A percentile compares a stretch with the other conserved stretches of the same genome.
phyloP scores from a whole-genome alignment of 1,140 invertebrate species.

The Panagrolaimus sp. region DNA sequence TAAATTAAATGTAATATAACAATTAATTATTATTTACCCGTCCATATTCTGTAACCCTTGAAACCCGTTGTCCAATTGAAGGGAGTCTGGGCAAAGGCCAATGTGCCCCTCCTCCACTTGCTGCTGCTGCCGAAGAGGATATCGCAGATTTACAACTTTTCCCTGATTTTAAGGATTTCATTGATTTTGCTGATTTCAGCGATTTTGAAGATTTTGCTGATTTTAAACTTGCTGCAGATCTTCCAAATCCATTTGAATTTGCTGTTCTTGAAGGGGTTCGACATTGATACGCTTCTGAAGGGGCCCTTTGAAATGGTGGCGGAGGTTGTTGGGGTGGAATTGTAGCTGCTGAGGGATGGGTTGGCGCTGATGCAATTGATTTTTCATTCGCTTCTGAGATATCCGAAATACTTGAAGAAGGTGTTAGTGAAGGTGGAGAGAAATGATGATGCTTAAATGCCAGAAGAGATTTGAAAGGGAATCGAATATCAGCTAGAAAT shows the following conservation, averaged over 20 bases:
- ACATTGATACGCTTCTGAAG: background rate
- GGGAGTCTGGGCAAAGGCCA: constrained; percentile 10
- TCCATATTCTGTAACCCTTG: constrained; percentile 14
- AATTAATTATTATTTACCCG: background rate
- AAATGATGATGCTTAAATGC: constrained; percentile 11
- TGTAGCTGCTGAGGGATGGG: background rate
- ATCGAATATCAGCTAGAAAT: background rate
- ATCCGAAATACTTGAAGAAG: background rate
- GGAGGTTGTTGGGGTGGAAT: background rate
- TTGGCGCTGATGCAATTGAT: background rate
- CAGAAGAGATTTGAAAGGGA: constrained; percentile 5
- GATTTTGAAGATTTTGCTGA: constrained; percentile 5
- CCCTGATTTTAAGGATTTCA: too few species aligned
- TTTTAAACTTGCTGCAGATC: background rate
- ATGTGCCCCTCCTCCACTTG: background rate
- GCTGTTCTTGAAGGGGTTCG: constrained; percentile 2
- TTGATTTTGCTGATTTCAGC: background rate
- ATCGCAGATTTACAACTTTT: background rate
- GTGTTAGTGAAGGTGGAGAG: background rate
- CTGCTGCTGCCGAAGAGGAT: background rate
- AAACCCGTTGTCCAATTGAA: background rate
- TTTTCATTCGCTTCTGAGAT: background rate
- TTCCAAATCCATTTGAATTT: background rate
- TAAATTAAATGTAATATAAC: background rate
- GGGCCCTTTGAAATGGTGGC: background rate